Evolutionary conservation across 2,888 invertebrate species (phyloP).

Genomic region (Temnothorax rugatulus): DNA sequence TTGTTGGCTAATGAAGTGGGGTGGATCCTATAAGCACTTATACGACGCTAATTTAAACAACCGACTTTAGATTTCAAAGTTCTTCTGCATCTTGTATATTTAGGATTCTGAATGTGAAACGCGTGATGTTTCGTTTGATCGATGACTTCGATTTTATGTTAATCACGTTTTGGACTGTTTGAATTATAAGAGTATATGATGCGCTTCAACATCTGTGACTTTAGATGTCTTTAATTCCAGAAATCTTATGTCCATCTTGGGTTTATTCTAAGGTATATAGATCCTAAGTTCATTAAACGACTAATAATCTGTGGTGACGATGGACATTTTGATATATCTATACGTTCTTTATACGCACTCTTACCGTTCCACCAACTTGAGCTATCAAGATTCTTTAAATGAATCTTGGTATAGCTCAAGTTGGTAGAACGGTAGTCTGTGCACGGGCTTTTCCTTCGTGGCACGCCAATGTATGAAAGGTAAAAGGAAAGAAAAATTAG

Average conservation of each 20-base stretch:
- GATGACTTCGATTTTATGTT: background rate
- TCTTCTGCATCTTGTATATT: background rate
- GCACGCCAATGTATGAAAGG: conserved; percentile 45
- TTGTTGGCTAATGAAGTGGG: background rate
- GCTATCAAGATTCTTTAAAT: too few relatives aligned
- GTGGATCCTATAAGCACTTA: background rate
- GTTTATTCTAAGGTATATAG: background rate
- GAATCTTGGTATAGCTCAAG: conserved; percentile 2
- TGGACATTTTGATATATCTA: background rate
- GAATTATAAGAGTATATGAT: background rate
- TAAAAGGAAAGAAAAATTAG: conserved; percentile 41
- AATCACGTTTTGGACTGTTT: background rate
- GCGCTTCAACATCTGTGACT: background rate
- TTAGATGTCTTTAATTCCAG: background rate
- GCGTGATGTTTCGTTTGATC: background rate
- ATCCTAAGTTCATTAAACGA: background rate
- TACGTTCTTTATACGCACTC: too few relatives aligned
- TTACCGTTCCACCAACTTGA: too few relatives aligned
- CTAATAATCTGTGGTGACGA: background rate
- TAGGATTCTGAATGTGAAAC: background rate
- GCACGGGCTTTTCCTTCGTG: conserved; percentile 15
- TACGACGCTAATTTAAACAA: background rate
- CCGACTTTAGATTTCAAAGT: background rate
- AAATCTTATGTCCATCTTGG: background rate
- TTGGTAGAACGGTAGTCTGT: background rate